Percentiles rank a stretch among this genome's conserved stretches.
Evolutionary conservation across 2,113 vertebrate genomes (phyloP).

Genomic region (Marmota flaviventris): DNA sequence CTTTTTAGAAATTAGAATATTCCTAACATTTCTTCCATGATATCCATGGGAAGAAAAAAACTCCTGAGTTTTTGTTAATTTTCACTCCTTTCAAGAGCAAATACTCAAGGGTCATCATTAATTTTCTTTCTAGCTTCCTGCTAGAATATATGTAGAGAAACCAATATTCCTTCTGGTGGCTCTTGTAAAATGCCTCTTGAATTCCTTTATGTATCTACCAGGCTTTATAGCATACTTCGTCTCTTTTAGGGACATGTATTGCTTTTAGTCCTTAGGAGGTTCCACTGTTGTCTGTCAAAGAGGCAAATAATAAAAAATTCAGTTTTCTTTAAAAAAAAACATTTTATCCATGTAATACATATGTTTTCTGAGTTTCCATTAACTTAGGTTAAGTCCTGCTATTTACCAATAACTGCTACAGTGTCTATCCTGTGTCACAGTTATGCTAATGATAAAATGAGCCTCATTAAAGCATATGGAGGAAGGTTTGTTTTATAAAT

Average conservation of each 20-base stretch:
- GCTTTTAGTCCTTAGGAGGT: neutral
- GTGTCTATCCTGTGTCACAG: neutral
- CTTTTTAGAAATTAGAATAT: slow-evolving; percentile 49
- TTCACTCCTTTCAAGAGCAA: neutral
- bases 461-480: neutral
- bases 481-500: neutral
- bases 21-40: neutral
- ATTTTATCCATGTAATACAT: neutral
- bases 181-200: slow-evolving; percentile 19
- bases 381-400: neutral
- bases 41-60: neutral
- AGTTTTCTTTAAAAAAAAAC: neutral
- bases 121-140: slow-evolving; percentile 1
- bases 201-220: neutral
- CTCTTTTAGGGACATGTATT: neutral
- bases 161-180: neutral
- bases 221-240: neutral
- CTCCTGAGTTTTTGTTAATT: slow-evolving; percentile 32
- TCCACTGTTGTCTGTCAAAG: neutral
- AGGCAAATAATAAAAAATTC: slow-evolving; percentile 32
- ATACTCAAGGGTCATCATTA: neutral
- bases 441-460: neutral
- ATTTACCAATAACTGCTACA: neutral
- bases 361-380: neutral
- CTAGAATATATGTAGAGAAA: slow-evolving; percentile 17